Percentiles rank a stretch among this genome's conserved stretches.
Evolutionary conservation across 2,797 vertebrate species (phyloP).

Genomic region (Xyrichtys novacula): DNA sequence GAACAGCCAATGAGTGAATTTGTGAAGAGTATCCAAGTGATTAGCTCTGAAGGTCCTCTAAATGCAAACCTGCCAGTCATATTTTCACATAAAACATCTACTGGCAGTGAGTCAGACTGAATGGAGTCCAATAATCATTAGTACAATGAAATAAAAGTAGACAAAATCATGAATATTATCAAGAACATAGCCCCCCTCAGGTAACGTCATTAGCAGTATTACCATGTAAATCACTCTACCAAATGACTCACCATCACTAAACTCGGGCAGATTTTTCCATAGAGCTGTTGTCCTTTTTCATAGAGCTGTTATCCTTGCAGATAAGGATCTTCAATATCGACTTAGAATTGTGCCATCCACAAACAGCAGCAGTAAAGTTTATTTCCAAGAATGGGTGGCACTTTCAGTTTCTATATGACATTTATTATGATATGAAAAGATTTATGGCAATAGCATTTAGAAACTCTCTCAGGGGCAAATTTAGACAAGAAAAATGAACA

Average conservation of each 20-base stretch:
- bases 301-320: background rate
- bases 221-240: no score
- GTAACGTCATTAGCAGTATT: background rate
- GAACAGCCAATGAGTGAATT: background rate
- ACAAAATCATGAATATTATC: no score
- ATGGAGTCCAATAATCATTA: conserved; percentile 2
- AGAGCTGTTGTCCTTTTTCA: background rate
- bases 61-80: background rate
- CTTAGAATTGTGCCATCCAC: no score
- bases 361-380: no score
- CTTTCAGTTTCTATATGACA: no score
- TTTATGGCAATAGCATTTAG: no score
- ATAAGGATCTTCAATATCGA: no score
- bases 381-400: no score
- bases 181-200: background rate
- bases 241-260: background rate
- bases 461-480: no score
- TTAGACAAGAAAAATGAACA: no score
- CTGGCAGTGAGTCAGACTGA: background rate
- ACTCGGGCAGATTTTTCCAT: background rate
- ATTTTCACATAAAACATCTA: conserved; percentile 3
- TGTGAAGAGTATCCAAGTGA: background rate
- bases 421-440: no score
- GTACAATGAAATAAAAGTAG: background rate
- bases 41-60: background rate